Evolutionary conservation across 2,113 vertebrate species (phyloP).

Genomic region (Isurus oxyrinchus): DNA sequence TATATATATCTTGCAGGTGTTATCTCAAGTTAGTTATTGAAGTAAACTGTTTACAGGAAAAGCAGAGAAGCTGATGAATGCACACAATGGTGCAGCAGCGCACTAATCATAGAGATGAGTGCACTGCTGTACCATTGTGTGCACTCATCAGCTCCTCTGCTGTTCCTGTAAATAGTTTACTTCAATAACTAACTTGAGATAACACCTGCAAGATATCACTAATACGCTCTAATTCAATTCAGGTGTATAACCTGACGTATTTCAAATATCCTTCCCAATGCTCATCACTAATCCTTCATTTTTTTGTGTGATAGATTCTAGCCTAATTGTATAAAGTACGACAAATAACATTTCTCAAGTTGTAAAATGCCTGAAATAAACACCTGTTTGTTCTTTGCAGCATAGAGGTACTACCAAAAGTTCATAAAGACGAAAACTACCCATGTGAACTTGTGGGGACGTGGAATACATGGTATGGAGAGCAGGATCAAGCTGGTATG

Average conservation of each 20-base stretch:
- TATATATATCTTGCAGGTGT: not conserved
- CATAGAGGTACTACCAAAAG: slow-evolving; percentile 80
- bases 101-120: no score
- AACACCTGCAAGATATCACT: not conserved
- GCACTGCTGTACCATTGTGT: not conserved
- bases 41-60: not conserved
- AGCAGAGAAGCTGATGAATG: not conserved
- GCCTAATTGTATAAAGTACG: not conserved
- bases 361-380: slow-evolving; percentile 40
- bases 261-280: not conserved
- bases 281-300: not conserved
- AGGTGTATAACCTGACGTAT: not conserved
- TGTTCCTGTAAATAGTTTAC: not conserved
- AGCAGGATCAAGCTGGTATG: slow-evolving; percentile 97
- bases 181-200: not conserved
- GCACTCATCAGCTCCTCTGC: not conserved
- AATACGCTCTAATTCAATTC: not conserved
- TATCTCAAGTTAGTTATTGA: not conserved
- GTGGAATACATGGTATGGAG: slow-evolving; percentile 99
- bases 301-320: not conserved
- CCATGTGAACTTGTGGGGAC: slow-evolving; percentile 94
- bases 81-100: not conserved
- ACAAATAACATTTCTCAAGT: slow-evolving; percentile 36
- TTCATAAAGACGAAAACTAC: slow-evolving; percentile 80
- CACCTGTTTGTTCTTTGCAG: slow-evolving; percentile 52